A percentile compares a stretch with the other conserved stretches of the same genome.
These are phyloP conservation scores for Tetheella fluctuosa DNA, from an alignment of 2,888 invertebrate genomes.

Conservation along the genomic window DNA sequence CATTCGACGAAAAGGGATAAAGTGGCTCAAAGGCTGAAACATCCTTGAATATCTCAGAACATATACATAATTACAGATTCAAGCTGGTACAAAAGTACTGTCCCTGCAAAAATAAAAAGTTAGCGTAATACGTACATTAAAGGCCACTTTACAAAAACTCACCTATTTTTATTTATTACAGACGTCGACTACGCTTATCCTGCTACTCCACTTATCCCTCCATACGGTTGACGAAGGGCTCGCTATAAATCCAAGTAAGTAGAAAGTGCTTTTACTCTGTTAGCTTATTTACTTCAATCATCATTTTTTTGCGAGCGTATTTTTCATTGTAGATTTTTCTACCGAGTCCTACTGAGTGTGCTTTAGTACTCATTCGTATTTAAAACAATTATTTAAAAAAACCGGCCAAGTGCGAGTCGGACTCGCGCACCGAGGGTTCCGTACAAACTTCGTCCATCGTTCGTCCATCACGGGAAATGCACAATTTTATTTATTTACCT, in stretches of 20 bases:
- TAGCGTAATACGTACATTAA: not conserved
- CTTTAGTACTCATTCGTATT: not conserved
- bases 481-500: too few relatives aligned
- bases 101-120: not conserved
- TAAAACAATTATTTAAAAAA: not conserved
- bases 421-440: too few relatives aligned
- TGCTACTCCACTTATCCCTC: conserved; percentile 76
- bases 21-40: too few relatives aligned
- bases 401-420: too few relatives aligned
- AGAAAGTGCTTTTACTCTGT: conserved; percentile 42
- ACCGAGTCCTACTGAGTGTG: not conserved
- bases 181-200: conserved; percentile 71
- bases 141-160: not conserved
- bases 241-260: conserved; percentile 79
- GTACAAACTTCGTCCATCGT: too few relatives aligned
- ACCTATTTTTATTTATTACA: conserved; percentile 53
- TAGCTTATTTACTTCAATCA: conserved; percentile 39
- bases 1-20: too few relatives aligned
- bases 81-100: too few relatives aligned
- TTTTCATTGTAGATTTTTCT: not conserved
- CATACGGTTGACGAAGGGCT: conserved; percentile 78
- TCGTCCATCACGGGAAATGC: too few relatives aligned
- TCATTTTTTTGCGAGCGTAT: conserved; percentile 25
- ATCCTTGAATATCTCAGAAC: too few relatives aligned
- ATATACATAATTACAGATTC: too few relatives aligned